Evolutionary conservation across 2,113 vertebrate genomes (phyloP).

Genomic region (Siniperca knerii): DNA sequence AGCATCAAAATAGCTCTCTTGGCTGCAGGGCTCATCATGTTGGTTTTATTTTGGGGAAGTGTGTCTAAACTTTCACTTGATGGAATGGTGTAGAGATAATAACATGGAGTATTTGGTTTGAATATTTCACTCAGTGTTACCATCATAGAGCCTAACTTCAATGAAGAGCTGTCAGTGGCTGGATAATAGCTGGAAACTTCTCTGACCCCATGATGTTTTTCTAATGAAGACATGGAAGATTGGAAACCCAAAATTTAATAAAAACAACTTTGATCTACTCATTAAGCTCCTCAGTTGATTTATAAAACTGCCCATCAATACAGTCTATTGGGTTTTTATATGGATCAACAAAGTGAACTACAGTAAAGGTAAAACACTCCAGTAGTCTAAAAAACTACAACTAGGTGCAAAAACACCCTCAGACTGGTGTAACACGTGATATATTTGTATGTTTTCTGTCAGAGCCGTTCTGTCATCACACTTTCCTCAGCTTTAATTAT

Average conservation of each 20-base stretch:
- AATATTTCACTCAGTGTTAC: too few relatives aligned
- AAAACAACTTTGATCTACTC: background rate
- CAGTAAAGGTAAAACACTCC: background rate
- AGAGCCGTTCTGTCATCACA: background rate
- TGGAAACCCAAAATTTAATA: background rate
- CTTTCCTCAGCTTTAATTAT: slow-evolving; percentile 3
- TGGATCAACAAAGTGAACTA: background rate
- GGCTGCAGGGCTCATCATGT: too few relatives aligned
- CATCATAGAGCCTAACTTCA: too few relatives aligned
- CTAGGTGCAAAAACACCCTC: background rate
- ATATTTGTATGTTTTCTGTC: background rate
- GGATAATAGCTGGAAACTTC: background rate
- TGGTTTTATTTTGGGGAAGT: too few relatives aligned
- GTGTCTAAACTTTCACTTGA: too few relatives aligned
- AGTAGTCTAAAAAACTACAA: background rate
- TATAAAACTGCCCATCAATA: background rate
- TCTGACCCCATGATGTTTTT: background rate
- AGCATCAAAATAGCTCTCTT: too few relatives aligned
- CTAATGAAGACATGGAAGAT: background rate
- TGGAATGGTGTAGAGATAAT: too few relatives aligned
- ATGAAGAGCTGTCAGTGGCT: too few relatives aligned
- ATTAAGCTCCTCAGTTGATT: background rate
- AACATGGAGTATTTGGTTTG: too few relatives aligned
- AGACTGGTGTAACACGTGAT: background rate
- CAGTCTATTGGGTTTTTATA: background rate